Percentiles rank a stretch among this genome's conserved stretches.
Conservation (phyloP, 2,797 vertebrate genomes). For the Mus minutoides region DNA sequence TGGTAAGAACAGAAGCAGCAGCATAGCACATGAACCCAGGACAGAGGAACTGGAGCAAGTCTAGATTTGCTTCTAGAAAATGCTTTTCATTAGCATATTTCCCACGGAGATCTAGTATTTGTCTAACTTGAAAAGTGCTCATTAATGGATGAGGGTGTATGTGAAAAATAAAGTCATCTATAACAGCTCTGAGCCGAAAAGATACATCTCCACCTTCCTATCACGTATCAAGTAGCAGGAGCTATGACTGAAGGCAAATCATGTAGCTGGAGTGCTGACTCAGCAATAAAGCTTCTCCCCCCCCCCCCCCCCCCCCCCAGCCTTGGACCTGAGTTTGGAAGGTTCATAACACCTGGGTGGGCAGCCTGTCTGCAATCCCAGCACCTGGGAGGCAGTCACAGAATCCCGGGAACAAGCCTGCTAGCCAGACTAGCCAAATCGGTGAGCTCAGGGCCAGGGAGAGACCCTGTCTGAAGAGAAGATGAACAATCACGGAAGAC, state of each 20-base stretch:
- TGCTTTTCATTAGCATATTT: constrained; percentile 16
- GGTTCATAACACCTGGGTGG: neutral
- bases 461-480: neutral
- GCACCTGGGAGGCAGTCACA: neutral
- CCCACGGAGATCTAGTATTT: constrained; percentile 15
- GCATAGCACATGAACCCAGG: neutral
- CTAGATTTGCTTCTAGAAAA: constrained; percentile 52
- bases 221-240: constrained; percentile 19
- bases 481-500: no score
- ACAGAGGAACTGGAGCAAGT: neutral
- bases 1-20: constrained; percentile 18
- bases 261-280: neutral
- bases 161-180: neutral
- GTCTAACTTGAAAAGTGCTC: neutral
- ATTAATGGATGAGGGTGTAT: neutral
- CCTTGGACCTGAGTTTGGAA: neutral
- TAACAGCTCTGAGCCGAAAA: neutral
- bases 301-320: no score
- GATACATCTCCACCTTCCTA: neutral
- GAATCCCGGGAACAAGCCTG: neutral
- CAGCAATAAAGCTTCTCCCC: neutral
- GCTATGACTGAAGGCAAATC: neutral
- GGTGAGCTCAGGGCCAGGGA: neutral
- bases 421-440: neutral
- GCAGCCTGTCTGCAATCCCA: neutral